Percentiles rank a stretch among this genome's conserved stretches.
phyloP scores from a whole-genome alignment of 2,888 invertebrate species.

The Mesorhabditis spiculigera region DNA sequence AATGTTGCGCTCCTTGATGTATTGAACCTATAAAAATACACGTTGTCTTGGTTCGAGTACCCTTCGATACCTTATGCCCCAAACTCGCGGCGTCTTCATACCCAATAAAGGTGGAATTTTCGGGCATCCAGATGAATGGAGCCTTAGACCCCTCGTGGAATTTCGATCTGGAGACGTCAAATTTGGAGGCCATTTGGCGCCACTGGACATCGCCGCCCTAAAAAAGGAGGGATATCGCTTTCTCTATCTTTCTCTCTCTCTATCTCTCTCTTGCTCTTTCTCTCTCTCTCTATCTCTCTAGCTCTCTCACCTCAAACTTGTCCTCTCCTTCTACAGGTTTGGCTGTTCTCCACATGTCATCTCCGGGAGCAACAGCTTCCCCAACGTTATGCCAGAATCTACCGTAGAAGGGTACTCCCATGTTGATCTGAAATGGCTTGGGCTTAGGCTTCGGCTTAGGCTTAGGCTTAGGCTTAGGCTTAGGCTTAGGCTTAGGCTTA shows the following conservation, averaged over 20 bases:
- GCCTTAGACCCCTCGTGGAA: conserved; percentile 46
- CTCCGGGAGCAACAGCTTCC: conserved; percentile 47
- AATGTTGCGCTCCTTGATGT: conserved; percentile 42
- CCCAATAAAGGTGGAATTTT: conserved; percentile 44
- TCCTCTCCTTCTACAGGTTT: conserved; percentile 33
- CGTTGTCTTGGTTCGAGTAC: neutral
- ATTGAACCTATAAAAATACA: conserved; percentile 27
- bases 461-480: neutral
- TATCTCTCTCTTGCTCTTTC: neutral
- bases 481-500: neutral
- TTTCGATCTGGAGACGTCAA: conserved; percentile 19
- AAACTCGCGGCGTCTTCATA: conserved; percentile 53
- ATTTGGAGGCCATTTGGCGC: conserved; percentile 31
- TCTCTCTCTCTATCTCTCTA: neutral
- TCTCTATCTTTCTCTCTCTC: neutral
- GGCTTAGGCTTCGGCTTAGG: neutral
- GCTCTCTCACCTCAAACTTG: conserved; percentile 25
- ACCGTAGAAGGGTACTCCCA: conserved; percentile 57
- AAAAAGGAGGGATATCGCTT: neutral
- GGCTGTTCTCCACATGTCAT: conserved; percentile 56
- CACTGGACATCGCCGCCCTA: conserved; percentile 51
- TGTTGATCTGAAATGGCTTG: conserved; percentile 37
- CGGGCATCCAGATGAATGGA: conserved; percentile 46
- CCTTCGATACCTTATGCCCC: conserved; percentile 35
- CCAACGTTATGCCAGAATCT: conserved; percentile 55